These are phyloP conservation scores for Trinectes maculatus DNA, from an alignment of 2,113 vertebrate species.

Conservation along the genomic window DNA sequence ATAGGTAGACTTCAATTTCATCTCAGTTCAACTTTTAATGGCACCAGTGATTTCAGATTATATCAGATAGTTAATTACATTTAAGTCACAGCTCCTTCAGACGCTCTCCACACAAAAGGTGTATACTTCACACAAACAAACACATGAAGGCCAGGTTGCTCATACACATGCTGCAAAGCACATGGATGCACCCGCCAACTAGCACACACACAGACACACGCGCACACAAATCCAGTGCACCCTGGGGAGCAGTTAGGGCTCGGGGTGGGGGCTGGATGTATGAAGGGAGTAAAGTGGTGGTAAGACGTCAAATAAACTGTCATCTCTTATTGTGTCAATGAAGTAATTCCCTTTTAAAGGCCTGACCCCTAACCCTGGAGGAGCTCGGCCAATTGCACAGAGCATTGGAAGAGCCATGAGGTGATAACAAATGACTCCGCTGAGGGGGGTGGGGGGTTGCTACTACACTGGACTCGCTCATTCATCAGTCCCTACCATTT, in stretches of 20 bases:
- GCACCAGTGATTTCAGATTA: neutral
- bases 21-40: neutral
- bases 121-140: neutral
- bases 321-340: conserved; percentile 85
- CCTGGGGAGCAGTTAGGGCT: conserved; percentile 75
- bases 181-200: neutral
- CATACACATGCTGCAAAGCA: neutral
- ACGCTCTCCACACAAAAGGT: neutral
- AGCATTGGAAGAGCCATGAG: conserved; percentile 54
- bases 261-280: conserved; percentile 60
- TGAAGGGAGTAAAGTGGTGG: conserved; percentile 65
- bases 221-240: conserved; percentile 39
- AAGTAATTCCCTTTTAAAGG: conserved; percentile 84
- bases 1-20: neutral
- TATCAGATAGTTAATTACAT: neutral
- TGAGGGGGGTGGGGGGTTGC: conserved; percentile 1
- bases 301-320: conserved; percentile 83
- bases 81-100: neutral
- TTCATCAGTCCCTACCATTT: conserved; percentile 17
- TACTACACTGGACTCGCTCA: neutral
- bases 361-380: conserved; percentile 73
- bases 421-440: conserved; percentile 70
- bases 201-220: conserved; percentile 29
- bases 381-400: conserved; percentile 66
- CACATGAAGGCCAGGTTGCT: conserved; percentile 15